phyloP scores from a whole-genome alignment of 2,797 vertebrate genomes.

The Microctenopoma stevenorrisi region DNA sequence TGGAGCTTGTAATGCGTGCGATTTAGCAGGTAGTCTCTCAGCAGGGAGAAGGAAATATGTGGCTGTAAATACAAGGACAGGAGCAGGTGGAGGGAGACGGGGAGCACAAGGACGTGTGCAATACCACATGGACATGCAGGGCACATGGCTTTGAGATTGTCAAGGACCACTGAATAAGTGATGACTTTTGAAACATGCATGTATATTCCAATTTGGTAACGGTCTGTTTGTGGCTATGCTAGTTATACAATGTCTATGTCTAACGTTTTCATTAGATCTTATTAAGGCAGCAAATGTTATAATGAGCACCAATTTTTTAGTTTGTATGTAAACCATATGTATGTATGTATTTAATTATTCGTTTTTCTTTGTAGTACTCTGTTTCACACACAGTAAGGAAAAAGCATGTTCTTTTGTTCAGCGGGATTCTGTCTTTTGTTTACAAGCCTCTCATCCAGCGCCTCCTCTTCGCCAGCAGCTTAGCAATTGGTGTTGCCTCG shows the following conservation, averaged over 20 bases:
- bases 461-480: conserved; percentile 1
- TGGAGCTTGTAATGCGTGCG: conserved; percentile 17
- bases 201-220: background rate
- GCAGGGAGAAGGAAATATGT: conserved; percentile 23
- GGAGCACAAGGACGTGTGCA: conserved; percentile 35
- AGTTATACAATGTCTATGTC: too few relatives aligned
- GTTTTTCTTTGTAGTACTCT: background rate
- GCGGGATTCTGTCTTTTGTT: conserved; percentile 40
- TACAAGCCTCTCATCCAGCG: conserved; percentile 24
- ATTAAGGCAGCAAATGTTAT: background rate
- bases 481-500: conserved; percentile 2
- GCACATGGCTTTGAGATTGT: conserved; percentile 13
- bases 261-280: too few relatives aligned
- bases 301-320: background rate
- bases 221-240: background rate
- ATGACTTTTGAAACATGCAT: background rate
- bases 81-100: conserved; percentile 57
- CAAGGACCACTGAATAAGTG: background rate
- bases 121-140: conserved; percentile 43
- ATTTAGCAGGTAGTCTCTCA: conserved; percentile 37
- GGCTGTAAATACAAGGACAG: conserved; percentile 34
- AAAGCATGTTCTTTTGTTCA: conserved; percentile 6
- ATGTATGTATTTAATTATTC: background rate
- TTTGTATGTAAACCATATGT: background rate
- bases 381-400: background rate